phyloP scores from a whole-genome alignment of 2,797 vertebrate genomes.

The Rhinella marina region DNA sequence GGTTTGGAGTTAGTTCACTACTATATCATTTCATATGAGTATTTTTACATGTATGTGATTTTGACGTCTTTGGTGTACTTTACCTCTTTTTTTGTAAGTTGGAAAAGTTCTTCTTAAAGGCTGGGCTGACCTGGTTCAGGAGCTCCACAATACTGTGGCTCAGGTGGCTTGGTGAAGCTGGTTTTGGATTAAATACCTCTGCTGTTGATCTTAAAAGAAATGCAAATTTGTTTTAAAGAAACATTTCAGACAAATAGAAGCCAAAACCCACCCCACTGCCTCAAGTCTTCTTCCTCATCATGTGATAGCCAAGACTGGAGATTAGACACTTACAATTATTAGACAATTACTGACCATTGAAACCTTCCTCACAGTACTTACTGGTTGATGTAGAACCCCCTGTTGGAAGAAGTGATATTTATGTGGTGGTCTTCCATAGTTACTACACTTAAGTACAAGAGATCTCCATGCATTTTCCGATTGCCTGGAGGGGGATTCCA shows the following conservation, averaged over 20 bases:
- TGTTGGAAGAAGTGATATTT: slow-evolving; percentile 59
- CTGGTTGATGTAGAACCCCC: slow-evolving; percentile 60
- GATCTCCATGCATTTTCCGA: slow-evolving; percentile 60
- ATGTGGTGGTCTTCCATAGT: slow-evolving; percentile 61
- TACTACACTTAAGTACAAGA: slow-evolving; percentile 55
- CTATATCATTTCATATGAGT: background rate
- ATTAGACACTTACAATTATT: background rate
- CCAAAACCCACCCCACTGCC: background rate
- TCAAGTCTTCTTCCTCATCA: background rate
- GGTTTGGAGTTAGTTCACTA: background rate
- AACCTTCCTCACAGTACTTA: slow-evolving; percentile 27
- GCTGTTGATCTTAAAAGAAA: slow-evolving; percentile 48
- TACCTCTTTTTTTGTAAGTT: slow-evolving; percentile 58
- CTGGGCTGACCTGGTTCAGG: slow-evolving; percentile 54
- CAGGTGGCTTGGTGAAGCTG: slow-evolving; percentile 57
- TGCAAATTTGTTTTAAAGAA: background rate
- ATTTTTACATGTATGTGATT: background rate
- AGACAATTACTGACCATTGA: background rate
- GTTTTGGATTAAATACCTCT: slow-evolving; percentile 59
- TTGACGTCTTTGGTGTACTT: background rate
- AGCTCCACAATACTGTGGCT: slow-evolving; percentile 58
- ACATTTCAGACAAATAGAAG: background rate
- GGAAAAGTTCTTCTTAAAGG: slow-evolving; percentile 57
- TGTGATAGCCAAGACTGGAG: background rate
- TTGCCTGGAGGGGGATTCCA: slow-evolving; percentile 79